Conservation (phyloP, 2,888 invertebrate genomes). For the Stictocephala bisonia region DNA sequence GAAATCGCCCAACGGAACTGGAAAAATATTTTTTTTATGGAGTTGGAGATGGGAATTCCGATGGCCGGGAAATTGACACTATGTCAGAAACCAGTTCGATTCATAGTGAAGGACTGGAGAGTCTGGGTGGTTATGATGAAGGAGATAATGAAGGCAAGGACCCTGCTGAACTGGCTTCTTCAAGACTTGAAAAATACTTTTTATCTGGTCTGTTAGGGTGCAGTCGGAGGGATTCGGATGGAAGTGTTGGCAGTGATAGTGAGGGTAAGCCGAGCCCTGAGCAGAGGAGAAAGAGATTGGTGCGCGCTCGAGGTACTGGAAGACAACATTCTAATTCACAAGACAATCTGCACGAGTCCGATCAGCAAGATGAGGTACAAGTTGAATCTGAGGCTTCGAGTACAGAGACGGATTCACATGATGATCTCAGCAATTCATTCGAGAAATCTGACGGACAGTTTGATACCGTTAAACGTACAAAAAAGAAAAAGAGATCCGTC, state of each 20-base stretch:
- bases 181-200: conserved; percentile 90
- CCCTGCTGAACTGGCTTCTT: conserved; percentile 82
- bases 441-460: conserved; percentile 80
- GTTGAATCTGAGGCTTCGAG: conserved; percentile 72
- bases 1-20: conserved; percentile 80
- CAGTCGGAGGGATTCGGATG: conserved; percentile 78
- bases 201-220: conserved; percentile 87
- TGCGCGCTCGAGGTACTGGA: conserved; percentile 84
- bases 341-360: conserved; percentile 78
- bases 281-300: conserved; percentile 82
- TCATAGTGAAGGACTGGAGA: conserved; percentile 85
- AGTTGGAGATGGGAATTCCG: conserved; percentile 77
- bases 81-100: conserved; percentile 86
- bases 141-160: conserved; percentile 68
- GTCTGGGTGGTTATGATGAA: conserved; percentile 68
- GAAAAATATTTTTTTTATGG: conserved; percentile 93
- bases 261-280: conserved; percentile 90
- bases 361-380: conserved; percentile 65
- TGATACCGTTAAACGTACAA: conserved; percentile 86
- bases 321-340: conserved; percentile 84
- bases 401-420: conserved; percentile 78
- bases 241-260: conserved; percentile 91
- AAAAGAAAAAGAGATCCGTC: conserved; percentile 74
- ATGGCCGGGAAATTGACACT: conserved; percentile 61
- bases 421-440: conserved; percentile 71